Evolutionary conservation across 1,140 invertebrate genomes (phyloP), one percentile per base, ranked within the genome.

Genomic region (Chrysomallon squamiferum): DNA sequence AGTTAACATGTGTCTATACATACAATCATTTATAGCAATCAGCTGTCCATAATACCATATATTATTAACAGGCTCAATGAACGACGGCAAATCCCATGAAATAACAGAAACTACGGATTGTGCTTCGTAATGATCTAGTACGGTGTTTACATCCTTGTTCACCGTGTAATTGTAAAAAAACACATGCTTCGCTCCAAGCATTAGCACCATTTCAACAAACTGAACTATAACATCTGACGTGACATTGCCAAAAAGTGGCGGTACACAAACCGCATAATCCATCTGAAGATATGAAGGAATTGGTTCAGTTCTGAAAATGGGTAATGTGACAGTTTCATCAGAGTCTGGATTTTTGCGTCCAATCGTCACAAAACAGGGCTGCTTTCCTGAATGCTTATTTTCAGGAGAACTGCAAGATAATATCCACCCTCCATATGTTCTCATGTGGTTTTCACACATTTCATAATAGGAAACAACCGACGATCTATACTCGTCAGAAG

Each of bases 391-490:
- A 22, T 54, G 3, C 50, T 20, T 30, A 54, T 54, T 27, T 3
- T 25, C 25, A 32, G 71, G 64, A 1, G 72, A 29, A 5, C 29
- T 11, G 57, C 71, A 74, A 3, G 68, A 62, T n/a, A 74, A n/a
- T 35, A 71, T 68, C 52, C 58, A 75, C 6, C 68, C 69, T 5
- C 74, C 74, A 50, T 52, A 74, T 5, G 32, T 38, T 43, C 65
- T 62, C 22, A 43, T 57, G 63, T 75, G 74, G 59, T 75, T 75
- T 62, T 75, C 74, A 50, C 68, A 68, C 65, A 75, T 68, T 65
- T 78, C 74, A 38, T 78, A 72, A 41, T 59, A 57, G 15, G 13
- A n/a, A 5, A 50, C 41, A 22, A 3, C 18, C 56, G 50, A 27
- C 50, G 29, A 35, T 5, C 1, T 11, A 4, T 9, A 60, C 15